phyloP scores from a whole-genome alignment of 1,140 invertebrate genomes.

The Drosophila erecta region DNA sequence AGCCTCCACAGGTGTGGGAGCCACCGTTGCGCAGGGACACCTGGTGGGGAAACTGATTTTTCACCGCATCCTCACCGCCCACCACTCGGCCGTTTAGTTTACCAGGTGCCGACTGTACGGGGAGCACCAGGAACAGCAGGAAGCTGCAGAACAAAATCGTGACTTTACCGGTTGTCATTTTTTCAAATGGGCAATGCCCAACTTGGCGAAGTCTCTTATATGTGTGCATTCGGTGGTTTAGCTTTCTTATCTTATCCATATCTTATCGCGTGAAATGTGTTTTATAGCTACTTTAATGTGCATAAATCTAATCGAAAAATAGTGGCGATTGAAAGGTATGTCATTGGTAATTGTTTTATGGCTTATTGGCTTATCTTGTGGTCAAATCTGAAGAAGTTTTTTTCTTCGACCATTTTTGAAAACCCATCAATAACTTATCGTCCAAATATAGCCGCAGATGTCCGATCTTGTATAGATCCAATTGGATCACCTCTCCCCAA shows the following conservation, averaged over 20 bases:
- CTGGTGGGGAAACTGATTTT: constrained; percentile 85
- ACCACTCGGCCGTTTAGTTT: constrained; percentile 77
- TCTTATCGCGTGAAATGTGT: constrained; percentile 26
- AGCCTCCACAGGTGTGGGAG: constrained; percentile 86
- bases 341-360: constrained; percentile 37
- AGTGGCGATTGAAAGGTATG: constrained; percentile 9
- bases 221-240: neutral
- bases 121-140: constrained; percentile 23
- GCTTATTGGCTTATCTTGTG: constrained; percentile 2
- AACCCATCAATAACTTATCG: too few species aligned
- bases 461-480: too few species aligned
- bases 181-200: neutral
- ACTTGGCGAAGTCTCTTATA: neutral
- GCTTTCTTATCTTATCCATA: constrained; percentile 15
- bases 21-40: constrained; percentile 82
- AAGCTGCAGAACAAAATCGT: neutral
- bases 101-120: constrained; percentile 40
- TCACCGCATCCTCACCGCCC: constrained; percentile 84
- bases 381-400: too few species aligned
- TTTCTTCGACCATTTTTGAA: too few species aligned
- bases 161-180: neutral
- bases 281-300: neutral
- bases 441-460: too few species aligned
- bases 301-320: constrained; percentile 11
- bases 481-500: too few species aligned